These are phyloP conservation scores for Parnassius orleans DNA, from an alignment of 2,888 invertebrate genomes.

Conservation along the genomic window DNA sequence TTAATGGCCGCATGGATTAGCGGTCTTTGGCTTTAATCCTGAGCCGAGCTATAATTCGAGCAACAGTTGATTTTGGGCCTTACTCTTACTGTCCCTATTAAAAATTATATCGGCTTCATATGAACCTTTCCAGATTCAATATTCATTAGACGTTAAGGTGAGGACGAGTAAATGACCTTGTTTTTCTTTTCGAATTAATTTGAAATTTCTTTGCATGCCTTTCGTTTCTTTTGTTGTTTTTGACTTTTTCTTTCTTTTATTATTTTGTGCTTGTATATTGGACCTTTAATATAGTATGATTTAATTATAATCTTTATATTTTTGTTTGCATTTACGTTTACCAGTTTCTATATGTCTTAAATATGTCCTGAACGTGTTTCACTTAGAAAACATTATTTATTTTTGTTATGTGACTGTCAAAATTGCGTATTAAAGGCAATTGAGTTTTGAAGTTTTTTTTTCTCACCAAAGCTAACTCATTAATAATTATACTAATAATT, in stretches of 20 bases:
- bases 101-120: no score
- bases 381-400: background rate
- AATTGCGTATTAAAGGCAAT: conserved; percentile 5
- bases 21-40: no score
- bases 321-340: conserved; percentile 6
- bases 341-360: conserved; percentile 8
- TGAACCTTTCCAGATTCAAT: no score
- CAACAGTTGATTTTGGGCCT: no score
- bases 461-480: background rate
- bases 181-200: background rate
- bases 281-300: conserved; percentile 52
- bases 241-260: conserved; percentile 39
- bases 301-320: conserved; percentile 8
- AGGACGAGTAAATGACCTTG: no score
- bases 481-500: background rate
- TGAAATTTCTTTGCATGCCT: conserved; percentile 22
- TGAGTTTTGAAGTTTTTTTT: conserved; percentile 9
- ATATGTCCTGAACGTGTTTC: background rate
- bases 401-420: background rate
- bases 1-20: no score
- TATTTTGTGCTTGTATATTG: conserved; percentile 62
- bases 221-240: conserved; percentile 44
- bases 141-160: no score
- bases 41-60: no score
- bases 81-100: no score